These are phyloP conservation scores for Syngnathus scovelli DNA, from an alignment of 2,113 vertebrate species.

Conservation along the genomic window DNA sequence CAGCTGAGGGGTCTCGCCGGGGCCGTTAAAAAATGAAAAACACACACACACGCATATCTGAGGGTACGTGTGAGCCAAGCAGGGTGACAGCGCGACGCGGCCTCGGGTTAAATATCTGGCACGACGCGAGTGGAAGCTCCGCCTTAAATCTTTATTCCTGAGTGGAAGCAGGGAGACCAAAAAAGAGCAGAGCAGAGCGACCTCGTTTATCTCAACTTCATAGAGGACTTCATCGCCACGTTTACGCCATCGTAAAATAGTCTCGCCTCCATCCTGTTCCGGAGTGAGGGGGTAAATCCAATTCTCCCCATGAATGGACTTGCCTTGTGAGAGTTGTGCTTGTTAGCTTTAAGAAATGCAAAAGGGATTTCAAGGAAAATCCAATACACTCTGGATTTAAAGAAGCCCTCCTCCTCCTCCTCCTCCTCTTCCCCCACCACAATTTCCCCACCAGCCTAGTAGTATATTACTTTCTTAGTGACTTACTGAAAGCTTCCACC, in stretches of 20 bases:
- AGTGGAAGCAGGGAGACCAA: slow-evolving; percentile 35
- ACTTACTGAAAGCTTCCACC: slow-evolving; percentile 94
- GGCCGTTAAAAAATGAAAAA: slow-evolving; percentile 25
- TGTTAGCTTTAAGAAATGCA: slow-evolving; percentile 44
- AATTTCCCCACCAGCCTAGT: neutral
- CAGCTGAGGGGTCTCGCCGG: slow-evolving; percentile 49
- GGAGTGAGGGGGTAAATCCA: slow-evolving; percentile 34
- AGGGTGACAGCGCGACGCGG: slow-evolving; percentile 40
- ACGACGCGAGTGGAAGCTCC: slow-evolving; percentile 45
- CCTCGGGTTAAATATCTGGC: slow-evolving; percentile 47
- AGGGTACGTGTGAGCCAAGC: slow-evolving; percentile 3
- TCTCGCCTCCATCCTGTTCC: slow-evolving; percentile 21
- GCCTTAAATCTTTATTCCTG: slow-evolving; percentile 52
- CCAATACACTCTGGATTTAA: slow-evolving; percentile 26
- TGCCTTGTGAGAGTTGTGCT: slow-evolving; percentile 50
- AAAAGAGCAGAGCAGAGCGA: slow-evolving; percentile 15
- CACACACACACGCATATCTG: slow-evolving; percentile 8
- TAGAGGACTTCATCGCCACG: slow-evolving; percentile 24
- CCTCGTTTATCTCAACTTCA: slow-evolving; percentile 34
- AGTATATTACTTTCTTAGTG: neutral
- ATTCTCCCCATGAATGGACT: slow-evolving; percentile 52
- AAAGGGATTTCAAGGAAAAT: slow-evolving; percentile 37
- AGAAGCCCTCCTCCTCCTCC: neutral
- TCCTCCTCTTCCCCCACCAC: slow-evolving; percentile 1
- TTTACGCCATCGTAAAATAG: slow-evolving; percentile 23